Conservation (phyloP, 2,113 vertebrate species). For the Bufo bufo region DNA sequence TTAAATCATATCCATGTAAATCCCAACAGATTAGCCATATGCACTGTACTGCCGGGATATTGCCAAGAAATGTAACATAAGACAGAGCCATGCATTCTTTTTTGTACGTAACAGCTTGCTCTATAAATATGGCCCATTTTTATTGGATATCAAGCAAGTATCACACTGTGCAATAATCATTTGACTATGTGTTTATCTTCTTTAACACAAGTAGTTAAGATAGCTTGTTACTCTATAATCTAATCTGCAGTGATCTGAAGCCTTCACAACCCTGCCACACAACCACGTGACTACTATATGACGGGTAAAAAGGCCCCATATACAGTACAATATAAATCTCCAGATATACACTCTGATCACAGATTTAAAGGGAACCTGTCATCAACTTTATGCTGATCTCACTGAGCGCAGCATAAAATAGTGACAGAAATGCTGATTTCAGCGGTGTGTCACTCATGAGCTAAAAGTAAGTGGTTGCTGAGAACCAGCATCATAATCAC, state of each 20-base stretch:
- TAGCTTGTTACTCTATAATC: neutral
- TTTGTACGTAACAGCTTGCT: slow-evolving; percentile 7
- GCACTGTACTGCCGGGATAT: neutral
- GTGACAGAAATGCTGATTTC: too few species aligned
- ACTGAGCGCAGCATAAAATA: too few species aligned
- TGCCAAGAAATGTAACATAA: slow-evolving; percentile 45
- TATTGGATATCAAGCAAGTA: slow-evolving; percentile 12
- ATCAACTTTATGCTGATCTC: too few species aligned
- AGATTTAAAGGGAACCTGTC: too few species aligned
- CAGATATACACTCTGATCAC: too few species aligned
- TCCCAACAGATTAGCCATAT: slow-evolving; percentile 26
- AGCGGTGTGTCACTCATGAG: too few species aligned
- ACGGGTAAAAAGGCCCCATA: too few species aligned
- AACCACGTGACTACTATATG: too few species aligned
- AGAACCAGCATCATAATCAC: too few species aligned
- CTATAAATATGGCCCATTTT: slow-evolving; percentile 40
- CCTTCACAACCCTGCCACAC: neutral
- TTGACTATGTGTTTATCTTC: slow-evolving; percentile 42
- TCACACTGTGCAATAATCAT: slow-evolving; percentile 46
- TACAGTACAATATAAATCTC: too few species aligned
- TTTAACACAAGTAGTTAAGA: neutral
- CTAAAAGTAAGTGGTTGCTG: too few species aligned
- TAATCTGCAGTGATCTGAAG: neutral
- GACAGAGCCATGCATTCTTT: slow-evolving; percentile 6
- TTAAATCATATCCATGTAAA: slow-evolving; percentile 11